Percentiles rank a stretch among this genome's conserved stretches.
These are phyloP conservation scores for Philonicus albiceps DNA, from an alignment of 2,888 invertebrate genomes.

Conservation along the genomic window DNA sequence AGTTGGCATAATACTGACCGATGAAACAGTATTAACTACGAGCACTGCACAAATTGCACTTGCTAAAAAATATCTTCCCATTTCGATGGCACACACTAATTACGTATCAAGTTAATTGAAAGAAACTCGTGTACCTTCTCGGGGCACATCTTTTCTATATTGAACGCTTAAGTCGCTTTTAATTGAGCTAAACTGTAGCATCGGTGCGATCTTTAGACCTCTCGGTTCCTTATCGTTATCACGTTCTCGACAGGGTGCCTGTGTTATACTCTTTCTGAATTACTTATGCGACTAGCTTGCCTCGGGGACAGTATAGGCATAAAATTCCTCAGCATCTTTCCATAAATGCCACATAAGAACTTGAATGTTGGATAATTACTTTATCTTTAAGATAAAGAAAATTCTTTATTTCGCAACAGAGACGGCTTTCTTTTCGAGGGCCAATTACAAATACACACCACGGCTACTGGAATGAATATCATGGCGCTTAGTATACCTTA, in stretches of 20 bases:
- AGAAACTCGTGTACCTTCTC: conserved; percentile 46
- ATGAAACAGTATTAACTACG: background rate
- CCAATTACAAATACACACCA: background rate
- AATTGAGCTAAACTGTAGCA: conserved; percentile 52
- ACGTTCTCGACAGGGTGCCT: background rate
- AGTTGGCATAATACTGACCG: background rate
- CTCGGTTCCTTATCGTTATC: conserved; percentile 21
- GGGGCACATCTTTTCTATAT: conserved; percentile 53
- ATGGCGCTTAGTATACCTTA: background rate
- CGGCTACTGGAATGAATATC: background rate
- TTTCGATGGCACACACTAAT: background rate
- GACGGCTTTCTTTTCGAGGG: background rate
- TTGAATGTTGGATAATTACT: background rate
- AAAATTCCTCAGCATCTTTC: background rate
- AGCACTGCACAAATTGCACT: background rate
- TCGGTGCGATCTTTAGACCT: conserved; percentile 29
- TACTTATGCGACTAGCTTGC: background rate
- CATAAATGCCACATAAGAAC: background rate
- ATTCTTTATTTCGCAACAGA: background rate
- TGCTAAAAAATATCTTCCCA: background rate
- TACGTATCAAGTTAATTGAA: conserved; percentile 18
- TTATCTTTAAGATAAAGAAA: background rate
- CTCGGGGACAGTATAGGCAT: background rate
- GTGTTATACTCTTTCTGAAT: background rate
- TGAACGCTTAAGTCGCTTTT: conserved; percentile 52